Conservation (phyloP, 2,888 invertebrate species). For the Plutella xylostella region DNA sequence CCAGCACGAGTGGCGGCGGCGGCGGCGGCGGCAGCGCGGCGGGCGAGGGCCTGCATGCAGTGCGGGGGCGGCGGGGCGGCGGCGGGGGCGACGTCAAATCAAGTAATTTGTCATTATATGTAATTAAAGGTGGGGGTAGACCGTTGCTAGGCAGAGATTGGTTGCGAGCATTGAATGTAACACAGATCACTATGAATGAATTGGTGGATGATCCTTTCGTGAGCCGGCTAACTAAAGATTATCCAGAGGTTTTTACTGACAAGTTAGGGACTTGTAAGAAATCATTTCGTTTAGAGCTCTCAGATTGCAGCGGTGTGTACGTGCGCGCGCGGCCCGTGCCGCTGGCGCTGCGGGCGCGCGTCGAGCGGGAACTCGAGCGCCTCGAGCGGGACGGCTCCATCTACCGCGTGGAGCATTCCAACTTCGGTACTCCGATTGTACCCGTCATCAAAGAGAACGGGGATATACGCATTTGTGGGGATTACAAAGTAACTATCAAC, state of each 20-base stretch:
- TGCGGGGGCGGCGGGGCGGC: neutral
- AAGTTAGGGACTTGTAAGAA: neutral
- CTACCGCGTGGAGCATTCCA: too few relatives aligned
- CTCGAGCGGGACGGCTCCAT: too few relatives aligned
- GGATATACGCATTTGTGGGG: constrained; percentile 11
- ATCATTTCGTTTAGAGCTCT: too few relatives aligned
- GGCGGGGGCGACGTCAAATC: neutral
- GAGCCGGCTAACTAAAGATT: constrained; percentile 1
- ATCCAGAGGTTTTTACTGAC: neutral
- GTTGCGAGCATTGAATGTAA: too few relatives aligned
- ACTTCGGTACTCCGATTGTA: constrained; percentile 19
- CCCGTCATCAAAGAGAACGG: constrained; percentile 5
- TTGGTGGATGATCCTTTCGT: too few relatives aligned
- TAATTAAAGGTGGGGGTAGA: neutral
- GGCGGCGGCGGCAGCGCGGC: neutral
- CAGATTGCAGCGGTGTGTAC: too few relatives aligned
- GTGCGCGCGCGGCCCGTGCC: neutral
- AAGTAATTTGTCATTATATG: neutral
- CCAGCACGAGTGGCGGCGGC: neutral
- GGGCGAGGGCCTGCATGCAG: neutral
- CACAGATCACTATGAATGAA: too few relatives aligned
- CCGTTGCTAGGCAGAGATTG: neutral
- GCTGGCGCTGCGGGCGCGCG: neutral
- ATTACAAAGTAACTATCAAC: constrained; percentile 16
- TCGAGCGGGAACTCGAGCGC: constrained; percentile 9